phyloP scores from a whole-genome alignment of 2,888 invertebrate genomes.

The Idaea dimidiata region DNA sequence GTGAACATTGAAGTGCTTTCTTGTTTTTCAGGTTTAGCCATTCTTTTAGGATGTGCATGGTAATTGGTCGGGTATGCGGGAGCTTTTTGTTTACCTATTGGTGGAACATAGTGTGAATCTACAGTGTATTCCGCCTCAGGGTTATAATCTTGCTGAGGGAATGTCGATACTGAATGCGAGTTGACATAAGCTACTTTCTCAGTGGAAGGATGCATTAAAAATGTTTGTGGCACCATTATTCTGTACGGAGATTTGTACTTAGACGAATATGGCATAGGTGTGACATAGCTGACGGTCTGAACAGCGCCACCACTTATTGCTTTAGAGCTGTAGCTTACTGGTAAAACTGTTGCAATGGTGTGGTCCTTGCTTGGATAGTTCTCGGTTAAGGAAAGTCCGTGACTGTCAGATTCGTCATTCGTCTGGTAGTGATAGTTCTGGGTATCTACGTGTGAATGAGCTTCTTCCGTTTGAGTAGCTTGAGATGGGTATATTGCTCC shows the following conservation, averaged over 20 bases:
- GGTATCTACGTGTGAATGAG: slow-evolving; percentile 40
- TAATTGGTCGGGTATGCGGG: slow-evolving; percentile 63
- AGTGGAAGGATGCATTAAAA: slow-evolving; percentile 50
- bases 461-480: slow-evolving; percentile 39
- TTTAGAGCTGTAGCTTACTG: slow-evolving; percentile 51
- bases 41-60: slow-evolving; percentile 67
- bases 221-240: slow-evolving; percentile 71
- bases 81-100: slow-evolving; percentile 53
- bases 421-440: slow-evolving; percentile 59
- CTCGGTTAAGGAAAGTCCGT: slow-evolving; percentile 68
- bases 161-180: slow-evolving; percentile 58
- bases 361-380: slow-evolving; percentile 82
- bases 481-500: slow-evolving; percentile 47
- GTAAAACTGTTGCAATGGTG: slow-evolving; percentile 78
- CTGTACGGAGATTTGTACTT: slow-evolving; percentile 67
- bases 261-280: slow-evolving; percentile 59
- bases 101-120: slow-evolving; percentile 48
- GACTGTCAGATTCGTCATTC: slow-evolving; percentile 40
- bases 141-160: slow-evolving; percentile 49
- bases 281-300: slow-evolving; percentile 70
- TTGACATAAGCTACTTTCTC: slow-evolving; percentile 70
- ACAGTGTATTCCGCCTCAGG: slow-evolving; percentile 58
- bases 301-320: slow-evolving; percentile 42
- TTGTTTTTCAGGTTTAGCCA: slow-evolving; percentile 47
- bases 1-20: slow-evolving; percentile 32